Evolutionary conservation across 2,888 invertebrate genomes (phyloP).

Genomic region (Lutraria lutraria): DNA sequence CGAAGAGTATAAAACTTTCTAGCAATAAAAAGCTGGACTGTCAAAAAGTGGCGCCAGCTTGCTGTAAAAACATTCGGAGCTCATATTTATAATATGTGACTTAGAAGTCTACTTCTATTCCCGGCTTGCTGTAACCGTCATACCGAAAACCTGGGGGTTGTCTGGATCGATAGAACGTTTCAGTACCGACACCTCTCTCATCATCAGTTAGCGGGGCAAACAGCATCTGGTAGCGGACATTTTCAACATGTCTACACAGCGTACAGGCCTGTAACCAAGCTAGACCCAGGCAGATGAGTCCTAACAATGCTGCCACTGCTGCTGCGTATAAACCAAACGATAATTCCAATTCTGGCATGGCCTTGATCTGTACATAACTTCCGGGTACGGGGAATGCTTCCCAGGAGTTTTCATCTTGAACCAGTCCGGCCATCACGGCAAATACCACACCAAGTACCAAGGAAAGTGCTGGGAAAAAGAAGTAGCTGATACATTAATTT

Average conservation of each 20-base stretch:
- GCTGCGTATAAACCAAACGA: conserved; percentile 66
- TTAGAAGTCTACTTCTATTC: conserved; percentile 50
- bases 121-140: conserved; percentile 56
- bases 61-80: not conserved
- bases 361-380: conserved; percentile 61
- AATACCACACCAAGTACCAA: conserved; percentile 62
- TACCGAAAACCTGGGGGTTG: conserved; percentile 51
- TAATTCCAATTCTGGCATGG: conserved; percentile 49
- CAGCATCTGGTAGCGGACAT: conserved; percentile 58
- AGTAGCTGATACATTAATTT: not conserved
- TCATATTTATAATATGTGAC: not conserved
- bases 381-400: conserved; percentile 62
- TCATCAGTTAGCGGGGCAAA: conserved; percentile 62
- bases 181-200: conserved; percentile 45
- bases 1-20: no score
- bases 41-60: not conserved
- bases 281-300: conserved; percentile 43
- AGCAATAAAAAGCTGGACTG: no score
- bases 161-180: not conserved
- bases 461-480: conserved; percentile 65
- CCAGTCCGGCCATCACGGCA: conserved; percentile 39
- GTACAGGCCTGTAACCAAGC: conserved; percentile 66
- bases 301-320: conserved; percentile 53
- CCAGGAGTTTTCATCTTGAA: conserved; percentile 53
- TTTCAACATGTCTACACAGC: conserved; percentile 63